Evolutionary conservation across 2,888 invertebrate species (phyloP).

Genomic region (Omphaloscelis lunosa): DNA sequence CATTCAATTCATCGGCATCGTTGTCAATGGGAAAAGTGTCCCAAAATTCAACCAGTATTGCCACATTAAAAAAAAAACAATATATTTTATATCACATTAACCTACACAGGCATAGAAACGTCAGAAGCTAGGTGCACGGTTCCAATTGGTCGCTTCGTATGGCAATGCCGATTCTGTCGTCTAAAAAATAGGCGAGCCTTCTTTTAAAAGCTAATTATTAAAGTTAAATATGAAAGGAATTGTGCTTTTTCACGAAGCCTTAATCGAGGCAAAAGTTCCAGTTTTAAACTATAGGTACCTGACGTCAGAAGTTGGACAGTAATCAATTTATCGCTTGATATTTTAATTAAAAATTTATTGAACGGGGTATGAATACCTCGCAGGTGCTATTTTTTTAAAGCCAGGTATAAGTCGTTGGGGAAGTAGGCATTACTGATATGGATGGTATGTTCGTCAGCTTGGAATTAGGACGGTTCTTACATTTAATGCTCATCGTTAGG

Average conservation of each 20-base stretch:
- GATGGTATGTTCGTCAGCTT: background rate
- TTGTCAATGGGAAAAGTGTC: background rate
- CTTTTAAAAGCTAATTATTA: background rate
- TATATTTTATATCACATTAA: too few relatives aligned
- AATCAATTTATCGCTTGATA: constrained; percentile 6
- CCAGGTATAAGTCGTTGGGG: background rate
- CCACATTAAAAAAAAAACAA: background rate
- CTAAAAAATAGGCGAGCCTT: background rate
- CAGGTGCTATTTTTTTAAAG: background rate
- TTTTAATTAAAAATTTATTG: constrained; percentile 18
- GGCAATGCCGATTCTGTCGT: background rate
- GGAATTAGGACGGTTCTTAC: background rate
- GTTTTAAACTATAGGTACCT: background rate
- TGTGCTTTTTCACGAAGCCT: background rate
- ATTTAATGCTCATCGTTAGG: background rate
- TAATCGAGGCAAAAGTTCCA: constrained; percentile 4
- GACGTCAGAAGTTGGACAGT: background rate
- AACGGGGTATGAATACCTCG: background rate
- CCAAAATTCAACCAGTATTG: background rate
- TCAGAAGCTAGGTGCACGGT: too few relatives aligned
- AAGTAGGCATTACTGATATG: background rate
- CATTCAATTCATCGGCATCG: background rate
- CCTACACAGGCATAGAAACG: too few relatives aligned
- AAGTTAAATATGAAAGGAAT: background rate
- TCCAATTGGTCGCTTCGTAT: too few relatives aligned